Percentiles rank a stretch among this genome's conserved stretches.
Evolutionary conservation across 2,797 vertebrate genomes (phyloP).

Genomic region (Etheostoma perlongum): DNA sequence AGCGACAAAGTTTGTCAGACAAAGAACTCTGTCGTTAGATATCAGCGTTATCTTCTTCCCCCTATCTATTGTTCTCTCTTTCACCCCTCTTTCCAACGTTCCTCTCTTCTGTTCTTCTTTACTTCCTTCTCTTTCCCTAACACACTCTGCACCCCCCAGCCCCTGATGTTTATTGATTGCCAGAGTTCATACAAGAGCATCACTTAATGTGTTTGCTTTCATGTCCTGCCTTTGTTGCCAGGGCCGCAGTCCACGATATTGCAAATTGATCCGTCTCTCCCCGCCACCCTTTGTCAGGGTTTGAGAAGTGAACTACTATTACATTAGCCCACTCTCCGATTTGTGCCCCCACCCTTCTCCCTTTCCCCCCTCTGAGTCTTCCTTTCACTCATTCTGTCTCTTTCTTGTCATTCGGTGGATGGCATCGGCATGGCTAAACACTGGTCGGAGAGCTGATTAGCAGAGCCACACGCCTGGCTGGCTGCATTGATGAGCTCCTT

Average conservation of each 20-base stretch:
- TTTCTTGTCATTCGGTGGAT: conserved; percentile 65
- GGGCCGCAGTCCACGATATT: conserved; percentile 90
- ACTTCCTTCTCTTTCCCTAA: conserved; percentile 18
- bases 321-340: conserved; percentile 81
- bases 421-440: conserved; percentile 90
- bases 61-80: conserved; percentile 51
- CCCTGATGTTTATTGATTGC: conserved; percentile 98
- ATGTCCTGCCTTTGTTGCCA: conserved; percentile 94
- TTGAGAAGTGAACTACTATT: conserved; percentile 86
- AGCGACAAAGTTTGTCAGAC: conserved; percentile 75
- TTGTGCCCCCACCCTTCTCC: conserved; percentile 66
- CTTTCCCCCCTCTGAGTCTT: conserved; percentile 56
- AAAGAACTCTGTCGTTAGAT: conserved; percentile 62
- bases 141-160: conserved; percentile 55
- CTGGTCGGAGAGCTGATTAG: conserved; percentile 88
- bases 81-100: conserved; percentile 18
- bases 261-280: conserved; percentile 95
- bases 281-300: conserved; percentile 87
- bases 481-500: conserved; percentile 89
- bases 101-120: conserved; percentile 14
- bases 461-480: conserved; percentile 84
- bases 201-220: conserved; percentile 94
- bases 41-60: conserved; percentile 51
- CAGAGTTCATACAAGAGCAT: conserved; percentile 91
- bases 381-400: conserved; percentile 75